Percentiles rank a stretch among this genome's conserved stretches.
Evolutionary conservation across 2,888 invertebrate genomes (phyloP).

Genomic region (Lycaena phlaeas): DNA sequence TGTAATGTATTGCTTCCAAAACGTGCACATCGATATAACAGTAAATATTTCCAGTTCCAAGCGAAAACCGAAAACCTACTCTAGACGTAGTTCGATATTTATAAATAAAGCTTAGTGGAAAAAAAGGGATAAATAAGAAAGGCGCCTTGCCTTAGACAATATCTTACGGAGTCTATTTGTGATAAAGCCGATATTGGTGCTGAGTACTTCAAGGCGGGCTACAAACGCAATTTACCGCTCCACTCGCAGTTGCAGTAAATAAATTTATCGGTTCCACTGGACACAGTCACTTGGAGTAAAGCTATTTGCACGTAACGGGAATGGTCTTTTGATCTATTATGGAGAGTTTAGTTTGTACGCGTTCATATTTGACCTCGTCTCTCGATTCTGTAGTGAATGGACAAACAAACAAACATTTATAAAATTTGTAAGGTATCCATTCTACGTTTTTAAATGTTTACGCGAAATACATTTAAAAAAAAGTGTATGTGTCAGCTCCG

Average conservation of each 20-base stretch:
- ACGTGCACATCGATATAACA: too few relatives aligned
- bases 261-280: constrained; percentile 45
- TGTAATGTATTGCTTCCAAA: too few relatives aligned
- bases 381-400: too few relatives aligned
- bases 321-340: background rate
- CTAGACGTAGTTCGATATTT: too few relatives aligned
- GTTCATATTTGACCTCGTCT: too few relatives aligned
- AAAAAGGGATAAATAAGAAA: background rate
- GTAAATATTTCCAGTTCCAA: too few relatives aligned
- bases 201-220: constrained; percentile 39
- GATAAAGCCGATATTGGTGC: constrained; percentile 35
- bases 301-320: background rate
- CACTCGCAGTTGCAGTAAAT: constrained; percentile 50
- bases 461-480: too few relatives aligned
- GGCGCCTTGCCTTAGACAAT: constrained; percentile 13
- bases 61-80: too few relatives aligned
- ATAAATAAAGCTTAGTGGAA: background rate
- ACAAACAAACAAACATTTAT: too few relatives aligned
- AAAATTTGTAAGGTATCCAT: too few relatives aligned
- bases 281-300: constrained; percentile 13
- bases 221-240: constrained; percentile 54
- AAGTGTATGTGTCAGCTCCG: too few relatives aligned
- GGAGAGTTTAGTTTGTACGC: background rate
- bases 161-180: constrained; percentile 22
- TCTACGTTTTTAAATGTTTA: too few relatives aligned